Evolutionary conservation across 1,140 invertebrate species (phyloP), one percentile per base, ranked within the genome.

Genomic region (Riptortus pedestris): DNA sequence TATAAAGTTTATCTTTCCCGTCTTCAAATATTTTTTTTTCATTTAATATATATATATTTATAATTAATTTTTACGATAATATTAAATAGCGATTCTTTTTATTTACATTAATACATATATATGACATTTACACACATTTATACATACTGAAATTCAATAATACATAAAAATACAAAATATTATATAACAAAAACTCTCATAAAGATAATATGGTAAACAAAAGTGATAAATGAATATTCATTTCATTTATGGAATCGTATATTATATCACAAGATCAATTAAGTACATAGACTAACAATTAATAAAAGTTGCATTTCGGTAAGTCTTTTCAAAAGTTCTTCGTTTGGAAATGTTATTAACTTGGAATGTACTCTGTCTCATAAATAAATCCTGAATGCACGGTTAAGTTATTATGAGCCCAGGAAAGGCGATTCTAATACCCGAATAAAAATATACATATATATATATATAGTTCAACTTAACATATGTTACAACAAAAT

Each of bases 141-240:
- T 65, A 57, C 59, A 61, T 43, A 48, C 9, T 60, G 24, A 55
- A 51, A 62, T 45, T 59, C 27, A 64, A 64, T 57, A 48, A 64
- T 64, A 64, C 33, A 58, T 59, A 59, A 64, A 64, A 64, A 64
- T 64, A 64, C 63, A 64, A 64, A 64, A 64, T 64, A 64, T 38
- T 31, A 62, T 62, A 62, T 43, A 65, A 62, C 43, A 62, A 60
- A 65, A 51, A 60, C 26, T 29, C 26, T 60, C 28, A 1, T 51
- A 63, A 28, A 5, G 61, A 38, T 63, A 52, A 63, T 43, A 29
- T 26, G 61, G 51, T 52, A 24, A 38, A 38, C 20, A 55, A 51
- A 55, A 51, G 7, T 11, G n/a, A 16, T 24, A 38, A 29, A 26
- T 22, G 27, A 45, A 31, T 29, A 18, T 55, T 55, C n/a, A 20